Percentiles rank a stretch among this genome's conserved stretches.
phyloP scores from a whole-genome alignment of 2,888 invertebrate species.

The Rhimphoctona megacephalus region DNA sequence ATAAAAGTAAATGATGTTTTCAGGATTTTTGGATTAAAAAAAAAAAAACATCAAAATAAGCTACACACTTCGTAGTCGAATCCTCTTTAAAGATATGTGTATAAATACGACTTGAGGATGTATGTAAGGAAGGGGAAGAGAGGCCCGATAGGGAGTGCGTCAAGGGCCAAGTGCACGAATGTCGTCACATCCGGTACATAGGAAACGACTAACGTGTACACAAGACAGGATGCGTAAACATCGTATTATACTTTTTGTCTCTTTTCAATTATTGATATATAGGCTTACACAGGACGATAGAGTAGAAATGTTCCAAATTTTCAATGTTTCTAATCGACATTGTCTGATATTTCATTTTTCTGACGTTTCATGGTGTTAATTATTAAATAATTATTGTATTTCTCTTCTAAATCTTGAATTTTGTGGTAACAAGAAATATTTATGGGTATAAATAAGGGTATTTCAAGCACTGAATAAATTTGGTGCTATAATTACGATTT shows the following conservation, averaged over 20 bases:
- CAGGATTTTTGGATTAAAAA: not conserved
- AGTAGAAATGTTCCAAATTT: not conserved
- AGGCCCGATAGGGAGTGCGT: slow-evolving; percentile 71
- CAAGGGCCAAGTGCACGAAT: slow-evolving; percentile 79
- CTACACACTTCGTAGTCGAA: not conserved
- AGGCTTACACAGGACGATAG: not conserved
- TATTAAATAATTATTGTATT: too few relatives aligned
- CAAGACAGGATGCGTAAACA: slow-evolving; percentile 49
- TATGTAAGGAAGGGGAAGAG: slow-evolving; percentile 9
- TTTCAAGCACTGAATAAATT: not conserved
- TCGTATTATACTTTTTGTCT: slow-evolving; percentile 12
- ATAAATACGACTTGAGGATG: not conserved
- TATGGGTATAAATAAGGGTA: too few relatives aligned
- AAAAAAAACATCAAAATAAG: not conserved
- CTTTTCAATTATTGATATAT: not conserved
- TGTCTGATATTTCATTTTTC: not conserved
- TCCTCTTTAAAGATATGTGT: not conserved
- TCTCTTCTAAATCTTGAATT: too few relatives aligned
- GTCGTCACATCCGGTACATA: slow-evolving; percentile 81
- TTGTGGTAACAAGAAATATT: too few relatives aligned
- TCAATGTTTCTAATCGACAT: not conserved
- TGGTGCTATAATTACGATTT: not conserved
- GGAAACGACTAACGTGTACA: slow-evolving; percentile 72
- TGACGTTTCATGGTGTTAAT: not conserved
- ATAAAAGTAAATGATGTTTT: not conserved